phyloP scores from a whole-genome alignment of 2,797 vertebrate genomes.

The Acrossocheilus wenchowensis region DNA sequence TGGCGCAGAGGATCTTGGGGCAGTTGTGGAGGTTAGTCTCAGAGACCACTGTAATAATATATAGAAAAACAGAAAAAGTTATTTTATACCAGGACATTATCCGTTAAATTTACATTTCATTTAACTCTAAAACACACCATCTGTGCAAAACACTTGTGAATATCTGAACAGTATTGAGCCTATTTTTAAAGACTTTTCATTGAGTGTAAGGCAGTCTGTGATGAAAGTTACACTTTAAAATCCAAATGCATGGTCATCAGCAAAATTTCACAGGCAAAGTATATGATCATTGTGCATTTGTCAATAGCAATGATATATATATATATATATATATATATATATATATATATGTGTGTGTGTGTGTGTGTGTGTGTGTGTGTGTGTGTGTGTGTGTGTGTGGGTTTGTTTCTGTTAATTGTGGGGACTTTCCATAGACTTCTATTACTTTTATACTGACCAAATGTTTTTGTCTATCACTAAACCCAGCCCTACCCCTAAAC shows the following conservation, averaged over 20 bases:
- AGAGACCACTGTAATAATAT: conserved; percentile 44
- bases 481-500: too few species aligned
- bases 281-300: background rate
- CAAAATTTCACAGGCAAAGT: background rate
- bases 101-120: background rate
- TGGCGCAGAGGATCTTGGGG: conserved; percentile 83
- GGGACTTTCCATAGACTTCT: too few species aligned
- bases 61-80: background rate
- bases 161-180: background rate
- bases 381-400: too few species aligned
- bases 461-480: too few species aligned
- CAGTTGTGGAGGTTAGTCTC: conserved; percentile 84
- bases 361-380: too few species aligned
- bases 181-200: background rate
- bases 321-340: too few species aligned
- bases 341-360: too few species aligned
- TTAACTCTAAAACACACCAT: background rate
- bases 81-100: background rate
- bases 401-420: too few species aligned
- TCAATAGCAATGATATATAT: background rate
- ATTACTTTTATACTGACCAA: too few species aligned
- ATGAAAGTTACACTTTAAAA: background rate
- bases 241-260: background rate
- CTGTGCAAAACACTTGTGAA: background rate
- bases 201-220: background rate